These are phyloP conservation scores for Sceliomorpha sp. DNA, from an alignment of 2,888 invertebrate species.

Conservation along the genomic window DNA sequence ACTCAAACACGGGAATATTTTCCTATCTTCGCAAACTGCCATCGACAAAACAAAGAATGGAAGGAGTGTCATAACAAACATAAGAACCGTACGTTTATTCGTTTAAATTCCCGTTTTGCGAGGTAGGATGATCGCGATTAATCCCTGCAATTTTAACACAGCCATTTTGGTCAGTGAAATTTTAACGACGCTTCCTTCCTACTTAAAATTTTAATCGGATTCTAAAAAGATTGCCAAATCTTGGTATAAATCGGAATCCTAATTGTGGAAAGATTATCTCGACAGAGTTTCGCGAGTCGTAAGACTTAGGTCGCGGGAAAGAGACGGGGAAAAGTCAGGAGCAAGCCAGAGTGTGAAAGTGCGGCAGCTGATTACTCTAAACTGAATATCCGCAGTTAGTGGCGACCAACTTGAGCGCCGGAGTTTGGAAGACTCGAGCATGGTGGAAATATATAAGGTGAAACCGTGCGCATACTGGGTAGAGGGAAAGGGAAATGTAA, in stretches of 20 bases:
- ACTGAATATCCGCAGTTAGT: slow-evolving; percentile 72
- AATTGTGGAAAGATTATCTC: slow-evolving; percentile 24
- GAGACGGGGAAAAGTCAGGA: slow-evolving; percentile 20
- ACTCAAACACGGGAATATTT: slow-evolving; percentile 35
- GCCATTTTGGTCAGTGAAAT: neutral
- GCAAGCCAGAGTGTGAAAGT: slow-evolving; percentile 29
- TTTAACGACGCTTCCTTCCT: neutral
- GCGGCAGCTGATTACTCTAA: slow-evolving; percentile 70
- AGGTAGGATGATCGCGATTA: neutral
- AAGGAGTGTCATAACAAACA: neutral
- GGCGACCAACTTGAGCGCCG: slow-evolving; percentile 28
- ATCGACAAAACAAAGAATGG: slow-evolving; percentile 4
- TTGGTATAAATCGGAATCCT: too few relatives aligned
- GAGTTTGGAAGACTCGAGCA: slow-evolving; percentile 19
- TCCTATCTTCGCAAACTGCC: slow-evolving; percentile 19
- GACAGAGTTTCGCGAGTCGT: neutral
- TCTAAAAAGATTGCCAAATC: too few relatives aligned
- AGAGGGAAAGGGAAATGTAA: too few relatives aligned
- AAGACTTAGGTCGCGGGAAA: slow-evolving; percentile 15
- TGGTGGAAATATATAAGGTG: too few relatives aligned
- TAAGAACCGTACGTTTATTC: neutral
- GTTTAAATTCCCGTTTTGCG: neutral
- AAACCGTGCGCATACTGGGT: too few relatives aligned
- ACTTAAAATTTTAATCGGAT: too few relatives aligned
- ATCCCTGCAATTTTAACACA: neutral